phyloP scores from a whole-genome alignment of 2,797 vertebrate genomes.

The Malacoctenus gilli region DNA sequence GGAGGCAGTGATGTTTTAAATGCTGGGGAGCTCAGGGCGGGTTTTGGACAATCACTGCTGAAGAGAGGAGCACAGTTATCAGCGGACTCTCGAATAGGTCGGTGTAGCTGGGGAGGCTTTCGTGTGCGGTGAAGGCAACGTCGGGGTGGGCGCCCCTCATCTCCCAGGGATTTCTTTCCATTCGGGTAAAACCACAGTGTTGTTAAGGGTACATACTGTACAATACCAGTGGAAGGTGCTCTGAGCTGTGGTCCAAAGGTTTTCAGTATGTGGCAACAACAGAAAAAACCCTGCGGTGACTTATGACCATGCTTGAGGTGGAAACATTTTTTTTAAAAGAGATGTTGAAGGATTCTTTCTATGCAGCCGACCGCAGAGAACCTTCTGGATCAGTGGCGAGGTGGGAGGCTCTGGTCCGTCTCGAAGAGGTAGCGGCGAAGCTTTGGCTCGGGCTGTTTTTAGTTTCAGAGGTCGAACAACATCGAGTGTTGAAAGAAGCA shows the following conservation, averaged over 20 bases:
- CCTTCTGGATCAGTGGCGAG: background rate
- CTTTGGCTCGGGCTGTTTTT: background rate
- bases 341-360: background rate
- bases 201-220: background rate
- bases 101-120: background rate
- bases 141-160: too few relatives aligned
- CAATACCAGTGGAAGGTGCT: background rate
- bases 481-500: background rate
- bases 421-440: background rate
- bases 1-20: background rate
- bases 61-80: background rate
- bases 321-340: background rate
- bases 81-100: background rate
- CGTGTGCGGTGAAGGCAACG: background rate
- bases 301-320: background rate
- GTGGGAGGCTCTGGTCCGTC: too few relatives aligned
- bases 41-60: background rate
- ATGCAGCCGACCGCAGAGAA: background rate
- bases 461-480: background rate
- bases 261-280: background rate
- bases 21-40: background rate
- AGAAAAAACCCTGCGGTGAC: conserved; percentile 4
- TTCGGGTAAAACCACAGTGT: background rate
- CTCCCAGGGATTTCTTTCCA: background rate
- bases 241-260: background rate